Evolutionary conservation across 2,113 vertebrate species (phyloP), one percentile per base, ranked within the genome.

Genomic region (Crypturellus undulatus): DNA sequence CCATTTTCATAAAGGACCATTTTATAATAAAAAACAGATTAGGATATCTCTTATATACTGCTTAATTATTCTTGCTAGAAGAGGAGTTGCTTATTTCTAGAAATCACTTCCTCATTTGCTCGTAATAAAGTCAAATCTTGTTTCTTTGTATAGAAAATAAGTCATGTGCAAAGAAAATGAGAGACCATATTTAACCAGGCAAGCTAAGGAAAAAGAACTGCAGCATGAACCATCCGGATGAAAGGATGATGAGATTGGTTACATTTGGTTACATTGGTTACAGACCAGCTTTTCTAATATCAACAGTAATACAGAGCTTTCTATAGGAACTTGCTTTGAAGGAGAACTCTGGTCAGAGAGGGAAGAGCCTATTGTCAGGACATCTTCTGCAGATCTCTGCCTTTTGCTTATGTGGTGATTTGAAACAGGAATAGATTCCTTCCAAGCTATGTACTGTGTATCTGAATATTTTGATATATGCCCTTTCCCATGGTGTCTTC

Each of bases 141-240:
- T 52, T 87, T 70, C 73, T 65, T 30, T 34, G 58, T 51, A 52
- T 12, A 54, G 42, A 12, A 47, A 89, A 26, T 25, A 70, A 0
- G 3, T 45, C 52, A 71, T 0, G 0, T 34, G 25, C 15, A 63
- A 79, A 63, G 36, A 77, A 71, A 85, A 77, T 1, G 2, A 77
- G 89, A 79, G 1, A 32, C 54, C 54, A 32, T 67, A 19, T 30
- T 20, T 45, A 32, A 45, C 65, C 42, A 45, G 30, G 42, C 43
- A 42, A 68, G 28, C 65, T 14, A 43, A 68, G 65, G 40, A 68
- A 68, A 68, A 8, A 43, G 65, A 45, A 45, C 19, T 45, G 19
- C 65, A n/a, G 30, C 43, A 68, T 45, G 21, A 43, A 32, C 42
- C 65, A 45, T 30, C 43, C 28, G 45, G 28, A 30, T 45, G 65